Percentiles rank a stretch among this genome's conserved stretches.
These are phyloP conservation scores for Fistularia commersonii DNA, from an alignment of 2,797 vertebrate species.

Conservation along the genomic window DNA sequence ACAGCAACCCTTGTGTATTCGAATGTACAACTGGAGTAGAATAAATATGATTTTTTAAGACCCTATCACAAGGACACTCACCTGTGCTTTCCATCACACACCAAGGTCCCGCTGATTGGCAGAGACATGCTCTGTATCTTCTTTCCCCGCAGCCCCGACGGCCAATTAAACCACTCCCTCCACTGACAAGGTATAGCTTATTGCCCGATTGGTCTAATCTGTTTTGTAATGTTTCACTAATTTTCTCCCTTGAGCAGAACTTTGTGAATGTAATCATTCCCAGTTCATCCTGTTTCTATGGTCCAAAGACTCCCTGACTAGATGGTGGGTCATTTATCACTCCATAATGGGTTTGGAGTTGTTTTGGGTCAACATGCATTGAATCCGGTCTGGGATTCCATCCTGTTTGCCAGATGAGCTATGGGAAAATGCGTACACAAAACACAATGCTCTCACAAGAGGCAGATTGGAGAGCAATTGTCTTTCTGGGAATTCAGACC, in stretches of 20 bases:
- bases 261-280: constrained; percentile 52
- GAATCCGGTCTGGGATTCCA: constrained; percentile 58
- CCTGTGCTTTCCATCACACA: constrained; percentile 5
- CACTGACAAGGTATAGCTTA: constrained; percentile 33
- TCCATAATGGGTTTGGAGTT: constrained; percentile 54
- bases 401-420: constrained; percentile 64
- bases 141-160: constrained; percentile 18
- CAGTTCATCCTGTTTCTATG: constrained; percentile 40
- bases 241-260: constrained; percentile 40
- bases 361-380: constrained; percentile 57
- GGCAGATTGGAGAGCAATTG: constrained; percentile 39
- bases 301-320: constrained; percentile 47
- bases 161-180: constrained; percentile 6
- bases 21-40: constrained; percentile 11
- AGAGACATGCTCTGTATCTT: constrained; percentile 19
- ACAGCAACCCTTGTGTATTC: constrained; percentile 6
- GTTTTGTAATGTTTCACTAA: constrained; percentile 29
- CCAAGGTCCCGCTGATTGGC: constrained; percentile 31
- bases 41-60: constrained; percentile 13
- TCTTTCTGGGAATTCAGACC: constrained; percentile 33
- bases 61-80: constrained; percentile 4
- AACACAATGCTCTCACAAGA: constrained; percentile 46
- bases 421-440: constrained; percentile 44
- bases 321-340: constrained; percentile 61
- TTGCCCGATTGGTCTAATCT: constrained; percentile 21